Evolutionary conservation across 2,797 vertebrate genomes (phyloP).

Genomic region (Schizopygopsis pylzovi): DNA sequence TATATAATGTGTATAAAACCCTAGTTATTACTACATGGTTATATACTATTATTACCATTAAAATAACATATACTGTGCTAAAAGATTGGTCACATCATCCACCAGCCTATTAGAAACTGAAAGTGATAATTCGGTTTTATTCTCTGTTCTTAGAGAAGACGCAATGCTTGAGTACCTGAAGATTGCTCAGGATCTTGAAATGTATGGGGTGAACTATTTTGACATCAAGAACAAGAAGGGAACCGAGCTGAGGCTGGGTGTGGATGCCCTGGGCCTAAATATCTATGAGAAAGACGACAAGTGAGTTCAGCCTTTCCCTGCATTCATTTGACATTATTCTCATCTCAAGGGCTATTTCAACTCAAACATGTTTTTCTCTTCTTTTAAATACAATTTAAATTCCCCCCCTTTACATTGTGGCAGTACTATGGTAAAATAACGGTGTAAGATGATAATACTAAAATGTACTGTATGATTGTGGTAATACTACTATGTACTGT

Average conservation of each 20-base stretch:
- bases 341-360: not conserved
- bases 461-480: not conserved
- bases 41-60: not conserved
- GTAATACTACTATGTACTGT: not conserved
- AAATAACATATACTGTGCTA: not conserved
- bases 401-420: not conserved
- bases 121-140: not conserved
- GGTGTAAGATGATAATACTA: not conserved
- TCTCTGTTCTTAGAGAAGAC: constrained; percentile 79
- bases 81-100: not conserved
- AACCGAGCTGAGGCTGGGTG: constrained; percentile 93
- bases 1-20: not conserved
- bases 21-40: not conserved
- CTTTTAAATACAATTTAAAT: not conserved
- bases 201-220: constrained; percentile 99
- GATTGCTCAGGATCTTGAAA: constrained; percentile 97
- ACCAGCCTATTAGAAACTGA: not conserved
- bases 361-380: not conserved
- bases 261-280: constrained; percentile 94
- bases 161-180: constrained; percentile 97
- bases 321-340: constrained; percentile 4
- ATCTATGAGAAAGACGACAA: constrained; percentile 96
- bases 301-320: constrained; percentile 74
- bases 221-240: constrained; percentile 99
- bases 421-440: not conserved